phyloP scores from a whole-genome alignment of 2,113 vertebrate species.

The Ceuthmochares aereus region DNA sequence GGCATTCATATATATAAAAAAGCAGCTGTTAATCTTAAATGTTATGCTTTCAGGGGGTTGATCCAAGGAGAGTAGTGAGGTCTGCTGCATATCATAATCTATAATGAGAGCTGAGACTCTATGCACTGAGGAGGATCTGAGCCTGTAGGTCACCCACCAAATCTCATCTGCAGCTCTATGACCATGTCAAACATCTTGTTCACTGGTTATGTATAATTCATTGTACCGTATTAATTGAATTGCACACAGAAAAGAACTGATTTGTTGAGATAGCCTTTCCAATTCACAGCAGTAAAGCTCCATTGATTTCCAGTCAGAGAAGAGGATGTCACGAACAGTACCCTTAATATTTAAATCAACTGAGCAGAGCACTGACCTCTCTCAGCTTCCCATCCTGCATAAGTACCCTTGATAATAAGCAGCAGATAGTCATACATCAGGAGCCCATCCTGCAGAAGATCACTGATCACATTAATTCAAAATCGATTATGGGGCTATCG shows the following conservation, averaged over 20 bases:
- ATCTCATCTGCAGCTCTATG: conserved; percentile 30
- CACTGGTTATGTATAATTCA: conserved; percentile 26
- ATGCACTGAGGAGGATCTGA: not conserved
- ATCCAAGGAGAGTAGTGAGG: not conserved
- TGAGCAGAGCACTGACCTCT: conserved; percentile 20
- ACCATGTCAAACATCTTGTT: conserved; percentile 49
- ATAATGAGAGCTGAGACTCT: not conserved
- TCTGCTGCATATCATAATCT: not conserved
- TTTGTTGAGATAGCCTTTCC: not conserved
- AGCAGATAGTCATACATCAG: not conserved
- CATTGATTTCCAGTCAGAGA: conserved; percentile 53
- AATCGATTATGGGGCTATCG: not conserved
- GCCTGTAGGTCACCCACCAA: conserved; percentile 24
- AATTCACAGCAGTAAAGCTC: conserved; percentile 29
- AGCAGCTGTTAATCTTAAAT: not conserved
- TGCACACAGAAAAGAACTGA: not conserved
- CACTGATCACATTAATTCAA: conserved; percentile 1
- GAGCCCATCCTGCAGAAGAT: not conserved
- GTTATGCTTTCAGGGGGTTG: not conserved
- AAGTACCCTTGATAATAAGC: not conserved
- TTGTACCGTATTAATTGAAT: conserved; percentile 48
- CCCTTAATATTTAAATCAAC: conserved; percentile 59
- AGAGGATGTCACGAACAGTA: not conserved
- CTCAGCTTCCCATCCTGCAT: not conserved
- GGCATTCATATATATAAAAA: not conserved